These are phyloP conservation scores for Nephrotoma guestfalica DNA, from an alignment of 2,888 invertebrate genomes.

Conservation along the genomic window DNA sequence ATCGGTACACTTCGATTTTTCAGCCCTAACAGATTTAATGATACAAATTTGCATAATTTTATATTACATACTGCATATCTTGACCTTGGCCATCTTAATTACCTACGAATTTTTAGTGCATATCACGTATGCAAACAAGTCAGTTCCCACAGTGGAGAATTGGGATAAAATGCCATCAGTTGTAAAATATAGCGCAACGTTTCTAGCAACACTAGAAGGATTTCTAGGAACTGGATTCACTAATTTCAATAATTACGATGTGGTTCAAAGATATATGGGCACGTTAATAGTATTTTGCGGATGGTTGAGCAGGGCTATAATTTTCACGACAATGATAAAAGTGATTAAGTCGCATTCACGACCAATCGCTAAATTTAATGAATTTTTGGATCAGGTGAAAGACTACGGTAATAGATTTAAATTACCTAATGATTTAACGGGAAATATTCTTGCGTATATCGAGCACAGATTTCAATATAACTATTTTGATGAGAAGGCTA, in stretches of 20 bases:
- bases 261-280: too few relatives aligned
- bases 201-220: too few relatives aligned
- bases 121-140: neutral
- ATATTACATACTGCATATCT: neutral
- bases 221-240: too few relatives aligned
- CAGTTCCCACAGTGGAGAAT: too few relatives aligned
- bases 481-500: slow-evolving; percentile 35
- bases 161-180: too few relatives aligned
- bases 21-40: neutral
- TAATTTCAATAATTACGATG: too few relatives aligned
- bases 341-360: slow-evolving; percentile 9
- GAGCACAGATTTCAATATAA: slow-evolving; percentile 35
- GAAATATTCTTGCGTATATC: slow-evolving; percentile 32
- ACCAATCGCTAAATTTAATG: slow-evolving; percentile 33
- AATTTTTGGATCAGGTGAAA: slow-evolving; percentile 31
- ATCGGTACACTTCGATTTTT: neutral
- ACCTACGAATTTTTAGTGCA: neutral
- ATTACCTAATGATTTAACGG: slow-evolving; percentile 28
- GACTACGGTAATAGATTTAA: slow-evolving; percentile 34
- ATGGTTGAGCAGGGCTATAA: neutral
- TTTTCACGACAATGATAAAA: neutral
- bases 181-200: too few relatives aligned
- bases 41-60: neutral
- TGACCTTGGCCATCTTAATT: neutral
- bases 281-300: neutral